These are phyloP conservation scores for Molossus alvarezi DNA, from an alignment of 2,797 vertebrate species.

Conservation along the genomic window DNA sequence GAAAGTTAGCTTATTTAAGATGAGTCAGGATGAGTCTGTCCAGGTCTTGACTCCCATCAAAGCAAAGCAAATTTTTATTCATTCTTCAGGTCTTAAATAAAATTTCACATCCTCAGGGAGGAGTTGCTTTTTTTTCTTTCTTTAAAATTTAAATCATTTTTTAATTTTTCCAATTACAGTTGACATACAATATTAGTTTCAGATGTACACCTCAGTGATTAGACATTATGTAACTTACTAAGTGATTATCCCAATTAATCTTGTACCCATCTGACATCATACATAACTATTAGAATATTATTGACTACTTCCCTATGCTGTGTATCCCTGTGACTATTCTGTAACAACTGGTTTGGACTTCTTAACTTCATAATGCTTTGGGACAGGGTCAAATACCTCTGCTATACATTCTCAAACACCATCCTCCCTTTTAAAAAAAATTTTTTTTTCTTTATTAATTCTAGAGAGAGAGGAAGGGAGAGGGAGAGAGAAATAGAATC, in stretches of 20 bases:
- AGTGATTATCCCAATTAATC: background rate
- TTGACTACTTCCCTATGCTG: background rate
- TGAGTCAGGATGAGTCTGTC: background rate
- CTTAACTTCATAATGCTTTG: background rate
- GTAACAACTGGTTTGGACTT: background rate
- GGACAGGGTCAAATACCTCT: background rate
- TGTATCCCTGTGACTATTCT: background rate
- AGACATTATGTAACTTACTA: background rate
- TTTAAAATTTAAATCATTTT: background rate
- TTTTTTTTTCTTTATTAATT: too few species aligned
- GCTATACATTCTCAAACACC: background rate
- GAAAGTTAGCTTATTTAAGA: background rate
- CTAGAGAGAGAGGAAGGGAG: too few species aligned
- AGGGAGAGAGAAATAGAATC: too few species aligned
- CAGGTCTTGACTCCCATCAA: conserved; percentile 25
- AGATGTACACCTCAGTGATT: background rate
- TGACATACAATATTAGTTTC: background rate
- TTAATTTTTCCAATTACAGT: background rate
- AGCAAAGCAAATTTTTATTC: conserved; percentile 46
- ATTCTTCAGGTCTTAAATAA: conserved; percentile 33
- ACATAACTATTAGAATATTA: background rate
- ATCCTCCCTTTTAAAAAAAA: background rate
- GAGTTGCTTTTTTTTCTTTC: background rate
- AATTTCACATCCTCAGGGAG: conserved; percentile 24
- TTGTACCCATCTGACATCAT: background rate